Base-by-base conservation (phyloP, 2,113 vertebrate genomes). In the Eurypyga helias region DNA sequence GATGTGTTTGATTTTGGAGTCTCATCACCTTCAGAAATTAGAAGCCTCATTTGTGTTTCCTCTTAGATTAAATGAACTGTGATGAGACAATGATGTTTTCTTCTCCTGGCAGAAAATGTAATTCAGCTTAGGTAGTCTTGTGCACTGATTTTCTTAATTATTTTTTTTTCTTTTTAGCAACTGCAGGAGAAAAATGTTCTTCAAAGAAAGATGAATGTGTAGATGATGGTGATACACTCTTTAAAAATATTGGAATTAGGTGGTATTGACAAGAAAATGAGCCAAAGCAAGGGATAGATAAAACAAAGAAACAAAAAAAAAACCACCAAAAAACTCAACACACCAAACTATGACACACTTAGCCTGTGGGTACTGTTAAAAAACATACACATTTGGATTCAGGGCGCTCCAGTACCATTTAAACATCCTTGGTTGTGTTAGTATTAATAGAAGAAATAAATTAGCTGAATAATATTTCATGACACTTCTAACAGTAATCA, bases 41-140 rank as follows among this genome's bases (percentile, higher is more conserved):
- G 57, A 79, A 87, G 33, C 51, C 18, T 95, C 48, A 41, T 85
- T 94, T 93, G 51, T 88, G 34, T 20, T 85, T 91, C 38, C 10
- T 87, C 57, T 82, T 18, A 48, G 33, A 67, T 94, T 90, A 93
- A 95, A 93, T 79, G 66, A 93, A 79, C 48, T 90, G 46, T 89
- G 60, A 84, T 79, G 45, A 67, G 57, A 76, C 75, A 76, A 52
- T 66, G 34, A 43, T 57, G 48, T 91, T 94, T 93, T 84, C 36
- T 73, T 89, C 43, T 93, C 79, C 65, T 82, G 66, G 43, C 70
- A 85, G 66, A 78, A 93, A 71, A 67, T 46, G 38, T 58, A 54
- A 64, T 76, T 90, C 65, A 80, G 24, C 20, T 26, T 45, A 67
- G 33, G 33, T 93, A 80, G 23, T 48, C 31, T 76, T 80, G 11